These are phyloP conservation scores for Semotilus atromaculatus DNA, from an alignment of 2,797 vertebrate species.

Conservation along the genomic window DNA sequence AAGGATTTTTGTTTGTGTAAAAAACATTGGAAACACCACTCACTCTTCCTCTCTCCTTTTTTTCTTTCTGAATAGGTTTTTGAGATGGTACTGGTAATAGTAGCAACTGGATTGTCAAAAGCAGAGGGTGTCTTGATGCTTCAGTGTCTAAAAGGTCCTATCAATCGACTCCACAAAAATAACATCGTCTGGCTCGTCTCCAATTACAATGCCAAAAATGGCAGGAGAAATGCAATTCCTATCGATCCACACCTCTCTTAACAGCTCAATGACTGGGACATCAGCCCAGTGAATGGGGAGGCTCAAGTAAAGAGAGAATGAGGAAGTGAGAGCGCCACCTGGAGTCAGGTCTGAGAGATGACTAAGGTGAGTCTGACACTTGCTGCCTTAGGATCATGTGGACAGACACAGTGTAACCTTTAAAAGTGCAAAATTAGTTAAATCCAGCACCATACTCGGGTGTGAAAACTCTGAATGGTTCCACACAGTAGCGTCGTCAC, in stretches of 20 bases:
- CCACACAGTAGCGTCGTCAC: slow-evolving; percentile 15
- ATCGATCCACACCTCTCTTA: slow-evolving; percentile 64
- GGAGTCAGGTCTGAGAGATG: neutral
- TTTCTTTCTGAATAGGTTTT: slow-evolving; percentile 24
- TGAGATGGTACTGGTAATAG: slow-evolving; percentile 18
- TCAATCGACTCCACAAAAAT: slow-evolving; percentile 50
- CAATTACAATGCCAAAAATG: slow-evolving; percentile 55
- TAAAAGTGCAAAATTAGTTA: slow-evolving; percentile 23
- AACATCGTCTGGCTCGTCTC: slow-evolving; percentile 51
- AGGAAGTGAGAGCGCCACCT: slow-evolving; percentile 3
- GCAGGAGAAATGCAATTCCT: slow-evolving; percentile 62
- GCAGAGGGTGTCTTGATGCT: slow-evolving; percentile 20
- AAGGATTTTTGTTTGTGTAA: slow-evolving; percentile 17
- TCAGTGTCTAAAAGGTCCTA: slow-evolving; percentile 49
- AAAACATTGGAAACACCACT: slow-evolving; percentile 12
- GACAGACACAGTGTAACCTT: slow-evolving; percentile 16
- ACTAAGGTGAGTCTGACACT: neutral
- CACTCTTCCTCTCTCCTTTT: neutral
- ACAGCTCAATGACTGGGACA: slow-evolving; percentile 56
- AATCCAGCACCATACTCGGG: slow-evolving; percentile 55
- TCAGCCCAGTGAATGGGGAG: slow-evolving; percentile 45
- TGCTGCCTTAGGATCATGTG: neutral
- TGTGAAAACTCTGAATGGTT: slow-evolving; percentile 39
- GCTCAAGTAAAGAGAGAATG: slow-evolving; percentile 34
- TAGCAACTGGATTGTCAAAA: slow-evolving; percentile 27